phyloP scores from a whole-genome alignment of 1,140 invertebrate genomes.

The Drosophila pruinosa region DNA sequence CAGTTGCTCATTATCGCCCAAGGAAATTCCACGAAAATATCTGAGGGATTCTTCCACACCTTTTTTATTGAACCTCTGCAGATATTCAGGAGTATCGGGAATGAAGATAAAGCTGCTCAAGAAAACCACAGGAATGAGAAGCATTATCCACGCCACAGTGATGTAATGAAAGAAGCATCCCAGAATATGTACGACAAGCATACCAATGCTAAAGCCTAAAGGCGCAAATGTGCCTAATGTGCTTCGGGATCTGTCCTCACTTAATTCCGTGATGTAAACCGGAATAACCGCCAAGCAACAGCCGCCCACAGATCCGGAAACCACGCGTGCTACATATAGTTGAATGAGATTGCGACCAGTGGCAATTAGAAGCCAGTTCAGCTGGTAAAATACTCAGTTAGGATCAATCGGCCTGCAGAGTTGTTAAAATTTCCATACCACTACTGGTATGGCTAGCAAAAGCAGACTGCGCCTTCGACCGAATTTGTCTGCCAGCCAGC shows the following conservation, averaged over 20 bases:
- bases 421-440: slow-evolving; percentile 17
- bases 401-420: neutral
- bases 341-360: slow-evolving; percentile 61
- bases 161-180: slow-evolving; percentile 82
- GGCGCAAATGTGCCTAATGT: slow-evolving; percentile 83
- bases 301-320: slow-evolving; percentile 81
- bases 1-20: slow-evolving; percentile 9
- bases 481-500: slow-evolving; percentile 83
- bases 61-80: slow-evolving; percentile 82
- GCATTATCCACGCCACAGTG: slow-evolving; percentile 82
- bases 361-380: slow-evolving; percentile 65
- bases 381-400: slow-evolving; percentile 11
- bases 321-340: slow-evolving; percentile 72
- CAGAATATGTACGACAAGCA: slow-evolving; percentile 83
- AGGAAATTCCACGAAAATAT: slow-evolving; percentile 45
- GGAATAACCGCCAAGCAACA: slow-evolving; percentile 80
- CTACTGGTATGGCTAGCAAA: slow-evolving; percentile 33
- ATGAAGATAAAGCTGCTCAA: slow-evolving; percentile 80
- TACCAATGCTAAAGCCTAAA: slow-evolving; percentile 83
- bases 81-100: slow-evolving; percentile 83
- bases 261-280: slow-evolving; percentile 82
- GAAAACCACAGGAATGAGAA: slow-evolving; percentile 79
- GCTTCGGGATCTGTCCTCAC: slow-evolving; percentile 79
- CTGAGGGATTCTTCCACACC: slow-evolving; percentile 39
- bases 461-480: slow-evolving; percentile 47